These are phyloP conservation scores for Halcyon malimbica DNA, from an alignment of 2,113 vertebrate genomes.

Conservation along the genomic window DNA sequence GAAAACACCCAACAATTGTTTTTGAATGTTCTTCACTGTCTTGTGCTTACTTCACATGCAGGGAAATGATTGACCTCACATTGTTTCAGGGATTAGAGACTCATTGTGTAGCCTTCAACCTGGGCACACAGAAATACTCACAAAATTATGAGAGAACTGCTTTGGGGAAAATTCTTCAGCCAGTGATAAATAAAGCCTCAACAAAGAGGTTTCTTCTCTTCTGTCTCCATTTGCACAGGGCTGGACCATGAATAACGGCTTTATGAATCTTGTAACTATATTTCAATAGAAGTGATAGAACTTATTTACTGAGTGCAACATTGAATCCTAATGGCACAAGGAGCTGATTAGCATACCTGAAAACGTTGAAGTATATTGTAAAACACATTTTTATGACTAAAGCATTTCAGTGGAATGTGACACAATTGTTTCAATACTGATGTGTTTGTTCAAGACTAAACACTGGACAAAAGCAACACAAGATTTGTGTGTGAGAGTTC, in stretches of 20 bases:
- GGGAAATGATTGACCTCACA: slow-evolving; percentile 1
- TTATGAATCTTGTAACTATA: slow-evolving; percentile 50
- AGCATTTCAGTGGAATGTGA: background rate
- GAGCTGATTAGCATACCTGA: background rate
- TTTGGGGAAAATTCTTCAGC: slow-evolving; percentile 66
- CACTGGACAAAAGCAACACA: background rate
- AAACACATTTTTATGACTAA: background rate
- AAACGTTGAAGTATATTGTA: background rate
- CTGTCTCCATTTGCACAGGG: slow-evolving; percentile 37
- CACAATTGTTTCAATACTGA: background rate
- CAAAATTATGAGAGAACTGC: slow-evolving; percentile 61
- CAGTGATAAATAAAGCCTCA: slow-evolving; percentile 48
- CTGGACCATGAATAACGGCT: slow-evolving; percentile 58
- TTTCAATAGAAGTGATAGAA: background rate
- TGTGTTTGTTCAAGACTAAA: background rate
- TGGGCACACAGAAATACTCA: slow-evolving; percentile 49
- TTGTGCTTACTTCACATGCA: background rate
- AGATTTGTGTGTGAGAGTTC: background rate
- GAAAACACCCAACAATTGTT: background rate
- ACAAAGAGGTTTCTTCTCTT: slow-evolving; percentile 57
- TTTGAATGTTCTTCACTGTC: background rate
- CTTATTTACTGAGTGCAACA: background rate
- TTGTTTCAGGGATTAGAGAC: slow-evolving; percentile 12
- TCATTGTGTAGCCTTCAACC: slow-evolving; percentile 15
- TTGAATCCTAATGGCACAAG: background rate